A percentile compares a stretch with the other conserved stretches of the same genome.
Evolutionary conservation across 2,113 vertebrate species (phyloP).

Genomic region (Amphiprion ocellaris): DNA sequence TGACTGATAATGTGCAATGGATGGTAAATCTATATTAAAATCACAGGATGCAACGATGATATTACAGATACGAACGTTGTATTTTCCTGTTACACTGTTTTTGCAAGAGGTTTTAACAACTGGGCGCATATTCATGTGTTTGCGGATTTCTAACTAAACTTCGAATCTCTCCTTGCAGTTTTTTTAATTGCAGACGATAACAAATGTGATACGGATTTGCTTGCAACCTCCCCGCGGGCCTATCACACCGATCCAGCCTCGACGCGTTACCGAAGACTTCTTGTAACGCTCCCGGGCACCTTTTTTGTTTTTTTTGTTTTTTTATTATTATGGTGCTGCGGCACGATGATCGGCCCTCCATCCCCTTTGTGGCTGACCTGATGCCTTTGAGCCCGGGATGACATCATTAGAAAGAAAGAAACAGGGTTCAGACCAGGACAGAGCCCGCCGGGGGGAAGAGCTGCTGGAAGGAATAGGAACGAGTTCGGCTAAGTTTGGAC

Average conservation of each 20-base stretch:
- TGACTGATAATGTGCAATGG: constrained; percentile 18
- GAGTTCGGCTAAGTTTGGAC: constrained; percentile 63
- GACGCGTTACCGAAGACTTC: constrained; percentile 49
- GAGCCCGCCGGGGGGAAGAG: background rate
- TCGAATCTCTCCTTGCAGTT: background rate
- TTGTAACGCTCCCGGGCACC: constrained; percentile 61
- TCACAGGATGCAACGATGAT: background rate
- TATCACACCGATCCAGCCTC: constrained; percentile 43
- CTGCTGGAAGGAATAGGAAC: background rate
- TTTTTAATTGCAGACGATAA: constrained; percentile 11
- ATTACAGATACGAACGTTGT: background rate
- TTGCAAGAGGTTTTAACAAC: background rate
- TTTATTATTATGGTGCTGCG: constrained; percentile 76
- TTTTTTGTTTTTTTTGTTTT: constrained; percentile 12
- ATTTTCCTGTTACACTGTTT: background rate
- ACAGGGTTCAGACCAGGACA: constrained; percentile 36
- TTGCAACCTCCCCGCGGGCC: constrained; percentile 21
- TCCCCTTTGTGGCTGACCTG: constrained; percentile 65
- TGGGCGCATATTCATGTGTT: background rate
- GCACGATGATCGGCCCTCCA: constrained; percentile 69
- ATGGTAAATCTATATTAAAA: constrained; percentile 19
- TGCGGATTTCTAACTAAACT: constrained; percentile 2
- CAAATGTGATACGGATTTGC: constrained; percentile 34
- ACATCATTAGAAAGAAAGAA: constrained; percentile 52
- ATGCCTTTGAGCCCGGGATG: constrained; percentile 61